Evolutionary conservation across 2,888 invertebrate genomes (phyloP).

Genomic region (Habrosyne pyritoides): DNA sequence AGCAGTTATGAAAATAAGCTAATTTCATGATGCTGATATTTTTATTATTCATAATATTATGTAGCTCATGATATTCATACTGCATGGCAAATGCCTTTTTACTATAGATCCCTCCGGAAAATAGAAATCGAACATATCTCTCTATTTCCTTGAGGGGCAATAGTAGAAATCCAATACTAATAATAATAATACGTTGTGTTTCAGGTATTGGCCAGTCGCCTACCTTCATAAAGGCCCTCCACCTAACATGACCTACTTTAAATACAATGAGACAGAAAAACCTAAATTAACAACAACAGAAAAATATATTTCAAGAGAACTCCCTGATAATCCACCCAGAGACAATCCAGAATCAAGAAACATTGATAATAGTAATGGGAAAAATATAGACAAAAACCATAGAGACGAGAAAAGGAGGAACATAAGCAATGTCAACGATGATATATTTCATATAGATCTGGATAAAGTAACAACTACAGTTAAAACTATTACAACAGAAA

Average conservation of each 20-base stretch:
- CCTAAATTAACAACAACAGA: conserved; percentile 35
- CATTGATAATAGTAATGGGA: conserved; percentile 10
- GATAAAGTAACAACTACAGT: conserved; percentile 29
- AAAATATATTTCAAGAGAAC: conserved; percentile 19
- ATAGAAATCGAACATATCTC: no score
- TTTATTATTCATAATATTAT: no score
- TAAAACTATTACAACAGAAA: conserved; percentile 29
- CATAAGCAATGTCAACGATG: conserved; percentile 47
- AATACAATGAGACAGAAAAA: conserved; percentile 62
- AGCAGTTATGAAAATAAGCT: no score
- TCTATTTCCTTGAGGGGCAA: no score
- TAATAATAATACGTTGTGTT: conserved; percentile 22
- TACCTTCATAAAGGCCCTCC: conserved; percentile 92
- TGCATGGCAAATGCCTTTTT: no score
- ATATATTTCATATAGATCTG: conserved; percentile 35
- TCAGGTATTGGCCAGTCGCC: conserved; percentile 90
- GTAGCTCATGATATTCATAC: no score
- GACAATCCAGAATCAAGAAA: conserved; percentile 21
- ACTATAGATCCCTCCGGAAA: no score
- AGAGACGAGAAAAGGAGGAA: conserved; percentile 64
- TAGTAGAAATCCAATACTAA: conserved; percentile 35
- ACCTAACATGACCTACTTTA: conserved; percentile 86
- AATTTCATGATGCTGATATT: no score
- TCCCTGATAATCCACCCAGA: conserved; percentile 20
- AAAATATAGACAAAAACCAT: conserved; percentile 31